Conservation (phyloP, 2,888 invertebrate genomes). For the Pristionchus japonicus region DNA sequence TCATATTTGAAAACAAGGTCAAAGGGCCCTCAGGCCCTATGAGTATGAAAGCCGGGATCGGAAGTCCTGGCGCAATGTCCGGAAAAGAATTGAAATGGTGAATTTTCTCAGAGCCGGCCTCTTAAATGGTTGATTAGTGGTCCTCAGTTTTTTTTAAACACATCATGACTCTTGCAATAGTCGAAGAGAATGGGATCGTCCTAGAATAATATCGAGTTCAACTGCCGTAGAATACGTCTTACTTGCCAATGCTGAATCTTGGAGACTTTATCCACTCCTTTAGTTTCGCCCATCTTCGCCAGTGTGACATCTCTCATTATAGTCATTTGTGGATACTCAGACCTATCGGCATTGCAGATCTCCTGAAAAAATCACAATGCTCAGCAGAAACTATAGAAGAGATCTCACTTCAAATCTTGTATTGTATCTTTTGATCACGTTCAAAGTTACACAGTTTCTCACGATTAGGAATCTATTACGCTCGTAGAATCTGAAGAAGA, state of each 20-base stretch:
- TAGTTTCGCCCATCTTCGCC: slow-evolving; percentile 78
- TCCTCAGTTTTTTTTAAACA: background rate
- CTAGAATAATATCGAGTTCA: slow-evolving; percentile 80
- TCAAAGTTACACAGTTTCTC: slow-evolving; percentile 82
- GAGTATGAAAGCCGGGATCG: too few relatives aligned
- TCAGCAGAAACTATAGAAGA: background rate
- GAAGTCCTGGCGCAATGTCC: too few relatives aligned
- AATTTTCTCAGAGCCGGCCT: too few relatives aligned
- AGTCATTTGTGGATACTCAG: slow-evolving; percentile 76
- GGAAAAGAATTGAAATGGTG: too few relatives aligned
- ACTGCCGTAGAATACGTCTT: background rate
- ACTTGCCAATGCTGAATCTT: slow-evolving; percentile 83
- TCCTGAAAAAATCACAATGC: slow-evolving; percentile 78
- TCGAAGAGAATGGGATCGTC: slow-evolving; percentile 84
- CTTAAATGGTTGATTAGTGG: too few relatives aligned
- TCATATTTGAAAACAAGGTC: too few relatives aligned
- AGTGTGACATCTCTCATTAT: slow-evolving; percentile 84
- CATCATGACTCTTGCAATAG: slow-evolving; percentile 76
- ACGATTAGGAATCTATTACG: slow-evolving; percentile 87
- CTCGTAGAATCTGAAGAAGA: slow-evolving; percentile 80
- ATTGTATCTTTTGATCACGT: slow-evolving; percentile 83
- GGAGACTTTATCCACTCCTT: slow-evolving; percentile 83
- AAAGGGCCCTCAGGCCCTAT: too few relatives aligned
- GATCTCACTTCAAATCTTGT: slow-evolving; percentile 53
- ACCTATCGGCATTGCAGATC: slow-evolving; percentile 81